Percentiles rank a stretch among this genome's conserved stretches.
Conservation (phyloP, 2,797 vertebrate genomes). For the Sebastes iracundus region DNA sequence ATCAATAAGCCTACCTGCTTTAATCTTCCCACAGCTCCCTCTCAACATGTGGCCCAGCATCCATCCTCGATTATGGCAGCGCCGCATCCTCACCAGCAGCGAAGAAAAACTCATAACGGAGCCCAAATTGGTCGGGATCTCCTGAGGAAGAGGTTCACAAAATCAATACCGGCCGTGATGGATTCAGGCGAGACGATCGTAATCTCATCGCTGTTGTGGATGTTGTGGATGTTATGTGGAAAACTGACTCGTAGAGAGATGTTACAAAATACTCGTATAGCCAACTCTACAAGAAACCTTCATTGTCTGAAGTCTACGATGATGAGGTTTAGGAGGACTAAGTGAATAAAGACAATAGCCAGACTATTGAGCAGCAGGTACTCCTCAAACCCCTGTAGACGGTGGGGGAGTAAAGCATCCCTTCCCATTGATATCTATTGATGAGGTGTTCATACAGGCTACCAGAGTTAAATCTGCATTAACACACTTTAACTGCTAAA, state of each 20-base stretch:
- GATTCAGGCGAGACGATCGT: neutral
- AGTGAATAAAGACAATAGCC: conserved; percentile 19
- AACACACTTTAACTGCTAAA: too few relatives aligned
- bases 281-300: neutral
- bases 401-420: neutral
- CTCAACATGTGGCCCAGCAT: conserved; percentile 28
- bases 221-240: neutral
- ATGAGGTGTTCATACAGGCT: neutral
- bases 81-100: conserved; percentile 10
- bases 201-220: neutral
- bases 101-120: conserved; percentile 24
- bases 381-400: neutral
- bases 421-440: neutral
- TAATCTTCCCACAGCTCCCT: conserved; percentile 59
- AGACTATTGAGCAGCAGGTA: conserved; percentile 1
- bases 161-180: conserved; percentile 40
- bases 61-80: conserved; percentile 11
- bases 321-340: neutral
- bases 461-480: neutral
- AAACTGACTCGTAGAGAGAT: neutral
- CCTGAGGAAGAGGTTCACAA: conserved; percentile 37
- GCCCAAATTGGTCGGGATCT: conserved; percentile 22
- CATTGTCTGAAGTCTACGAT: neutral
- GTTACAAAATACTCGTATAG: neutral
- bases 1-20: conserved; percentile 74